phyloP scores from a whole-genome alignment of 2,888 invertebrate genomes.

The Yponomeuta cagnagella region DNA sequence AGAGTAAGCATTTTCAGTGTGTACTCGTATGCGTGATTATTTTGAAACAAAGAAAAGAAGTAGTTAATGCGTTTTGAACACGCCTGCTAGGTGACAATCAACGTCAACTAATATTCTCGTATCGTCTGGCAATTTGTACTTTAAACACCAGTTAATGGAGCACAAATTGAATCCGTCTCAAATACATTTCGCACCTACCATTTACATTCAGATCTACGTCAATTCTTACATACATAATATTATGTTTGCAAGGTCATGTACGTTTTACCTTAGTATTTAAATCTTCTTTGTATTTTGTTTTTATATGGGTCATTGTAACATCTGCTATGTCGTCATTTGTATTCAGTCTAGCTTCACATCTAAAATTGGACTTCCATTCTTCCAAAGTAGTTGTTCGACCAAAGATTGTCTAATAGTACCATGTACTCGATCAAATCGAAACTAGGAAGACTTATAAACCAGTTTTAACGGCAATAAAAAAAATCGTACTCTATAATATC shows the following conservation, averaged over 20 bases:
- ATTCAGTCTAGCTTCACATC: not conserved
- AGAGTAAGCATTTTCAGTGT: too few species aligned
- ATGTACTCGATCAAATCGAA: not conserved
- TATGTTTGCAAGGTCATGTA: not conserved
- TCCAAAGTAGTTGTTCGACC: too few species aligned
- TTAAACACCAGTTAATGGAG: not conserved
- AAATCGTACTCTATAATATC: too few species aligned
- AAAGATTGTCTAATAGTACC: too few species aligned
- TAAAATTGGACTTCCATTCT: not conserved
- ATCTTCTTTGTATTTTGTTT: not conserved
- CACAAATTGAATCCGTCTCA: not conserved
- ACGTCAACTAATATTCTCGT: not conserved
- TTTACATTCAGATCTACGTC: not conserved
- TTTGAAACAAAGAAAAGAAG: too few species aligned
- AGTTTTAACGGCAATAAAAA: not conserved
- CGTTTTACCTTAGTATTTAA: not conserved
- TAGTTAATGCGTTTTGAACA: not conserved
- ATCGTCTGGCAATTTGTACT: slow-evolving; percentile 1
- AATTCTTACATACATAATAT: not conserved
- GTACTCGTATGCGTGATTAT: too few species aligned
- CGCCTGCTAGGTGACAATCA: not conserved
- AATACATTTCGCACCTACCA: not conserved
- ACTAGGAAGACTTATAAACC: not conserved
- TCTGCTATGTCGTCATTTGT: not conserved
- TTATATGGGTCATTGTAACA: not conserved